A percentile compares a stretch with the other conserved stretches of the same genome.
Evolutionary conservation across 1,140 invertebrate species (phyloP).

Genomic region (Eciton burchellii): DNA sequence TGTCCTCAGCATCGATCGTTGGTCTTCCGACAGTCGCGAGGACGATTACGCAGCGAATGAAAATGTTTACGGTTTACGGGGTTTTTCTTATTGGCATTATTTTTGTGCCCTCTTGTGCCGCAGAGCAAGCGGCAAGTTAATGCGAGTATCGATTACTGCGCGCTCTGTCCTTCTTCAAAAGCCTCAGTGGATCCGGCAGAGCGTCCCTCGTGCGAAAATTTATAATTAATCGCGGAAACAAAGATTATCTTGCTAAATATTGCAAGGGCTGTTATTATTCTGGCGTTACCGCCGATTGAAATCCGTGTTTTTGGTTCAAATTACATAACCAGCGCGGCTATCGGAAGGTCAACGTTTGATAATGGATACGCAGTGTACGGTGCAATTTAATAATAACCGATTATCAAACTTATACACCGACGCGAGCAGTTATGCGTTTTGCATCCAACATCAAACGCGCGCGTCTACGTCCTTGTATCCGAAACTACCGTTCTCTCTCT

Average conservation of each 20-base stretch:
- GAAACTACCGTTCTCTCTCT: conserved; percentile 23
- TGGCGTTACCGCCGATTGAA: not conserved
- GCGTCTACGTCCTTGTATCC: conserved; percentile 20
- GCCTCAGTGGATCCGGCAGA: no score
- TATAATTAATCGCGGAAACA: no score
- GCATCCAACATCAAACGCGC: not conserved
- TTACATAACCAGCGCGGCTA: not conserved
- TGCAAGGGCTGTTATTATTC: no score
- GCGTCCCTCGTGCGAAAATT: not conserved
- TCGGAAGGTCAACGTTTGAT: not conserved
- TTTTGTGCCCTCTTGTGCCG: no score
- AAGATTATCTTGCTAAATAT: no score
- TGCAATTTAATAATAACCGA: not conserved
- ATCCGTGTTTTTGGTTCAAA: no score
- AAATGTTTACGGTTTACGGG: not conserved
- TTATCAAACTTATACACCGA: not conserved
- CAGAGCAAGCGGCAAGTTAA: no score
- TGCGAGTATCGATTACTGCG: no score
- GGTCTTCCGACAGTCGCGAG: not conserved
- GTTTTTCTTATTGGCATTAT: no score
- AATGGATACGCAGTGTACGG: not conserved
- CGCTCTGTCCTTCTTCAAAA: no score
- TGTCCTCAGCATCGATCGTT: not conserved
- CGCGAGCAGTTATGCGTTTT: not conserved
- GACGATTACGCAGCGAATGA: not conserved